Evolutionary conservation across 1,140 invertebrate species (phyloP).

Genomic region (Trichonephila clavata): DNA sequence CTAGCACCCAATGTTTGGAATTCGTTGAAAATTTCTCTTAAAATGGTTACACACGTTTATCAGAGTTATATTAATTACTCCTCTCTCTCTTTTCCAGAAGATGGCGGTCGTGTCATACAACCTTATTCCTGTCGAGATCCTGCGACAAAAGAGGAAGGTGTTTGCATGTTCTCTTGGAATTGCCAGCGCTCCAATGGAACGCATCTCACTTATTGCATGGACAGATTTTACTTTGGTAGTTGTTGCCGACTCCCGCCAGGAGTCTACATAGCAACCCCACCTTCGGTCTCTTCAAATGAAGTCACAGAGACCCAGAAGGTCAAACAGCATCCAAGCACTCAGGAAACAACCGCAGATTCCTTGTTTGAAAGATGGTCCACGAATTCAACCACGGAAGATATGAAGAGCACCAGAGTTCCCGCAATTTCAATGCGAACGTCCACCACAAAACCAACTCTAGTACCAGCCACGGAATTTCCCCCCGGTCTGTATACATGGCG

Average conservation of each 20-base stretch:
- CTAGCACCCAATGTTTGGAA: too few species aligned
- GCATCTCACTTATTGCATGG: conserved; percentile 94
- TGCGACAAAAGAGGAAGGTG: conserved; percentile 82
- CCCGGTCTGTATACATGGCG: conserved; percentile 68
- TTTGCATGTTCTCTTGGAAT: conserved; percentile 97
- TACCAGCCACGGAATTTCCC: conserved; percentile 59
- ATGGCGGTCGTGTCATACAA: conserved; percentile 74
- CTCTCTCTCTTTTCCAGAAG: neutral
- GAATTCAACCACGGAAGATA: neutral
- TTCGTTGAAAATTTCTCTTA: too few species aligned
- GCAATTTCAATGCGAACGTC: neutral
- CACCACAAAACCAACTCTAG: neutral
- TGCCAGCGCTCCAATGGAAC: conserved; percentile 95
- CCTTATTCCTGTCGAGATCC: conserved; percentile 72
- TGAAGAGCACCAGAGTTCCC: neutral
- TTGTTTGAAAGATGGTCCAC: neutral
- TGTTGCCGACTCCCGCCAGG: conserved; percentile 85
- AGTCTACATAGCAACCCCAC: conserved; percentile 63
- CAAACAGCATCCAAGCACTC: conserved; percentile 32
- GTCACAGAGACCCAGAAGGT: conserved; percentile 16
- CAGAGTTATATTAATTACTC: too few species aligned
- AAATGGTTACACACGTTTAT: too few species aligned
- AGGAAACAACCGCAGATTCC: neutral
- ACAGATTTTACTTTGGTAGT: conserved; percentile 94
- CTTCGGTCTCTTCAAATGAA: conserved; percentile 32